phyloP scores from a whole-genome alignment of 2,113 vertebrate species.

The Cottus gobio region DNA sequence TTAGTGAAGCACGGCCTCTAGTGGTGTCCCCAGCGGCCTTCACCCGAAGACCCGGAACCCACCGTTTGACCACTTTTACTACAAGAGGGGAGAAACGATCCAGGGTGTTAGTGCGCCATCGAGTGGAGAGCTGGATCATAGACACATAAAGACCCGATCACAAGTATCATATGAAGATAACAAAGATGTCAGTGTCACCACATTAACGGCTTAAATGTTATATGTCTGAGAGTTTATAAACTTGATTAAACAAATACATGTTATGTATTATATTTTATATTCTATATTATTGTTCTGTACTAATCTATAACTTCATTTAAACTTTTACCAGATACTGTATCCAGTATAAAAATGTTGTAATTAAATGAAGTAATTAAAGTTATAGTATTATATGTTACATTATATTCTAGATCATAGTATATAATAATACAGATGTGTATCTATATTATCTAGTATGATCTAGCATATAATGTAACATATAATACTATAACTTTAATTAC shows the following conservation, averaged over 20 bases:
- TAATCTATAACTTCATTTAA: background rate
- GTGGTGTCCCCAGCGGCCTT: constrained; percentile 1
- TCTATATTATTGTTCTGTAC: background rate
- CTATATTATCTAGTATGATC: no score
- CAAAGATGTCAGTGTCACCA: background rate
- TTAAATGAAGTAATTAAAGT: no score
- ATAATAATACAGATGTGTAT: no score
- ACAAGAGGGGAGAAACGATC: constrained; percentile 1
- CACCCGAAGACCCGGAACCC: background rate
- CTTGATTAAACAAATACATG: background rate
- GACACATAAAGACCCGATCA: background rate
- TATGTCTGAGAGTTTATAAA: background rate
- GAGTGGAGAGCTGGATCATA: constrained; percentile 56
- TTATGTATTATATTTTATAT: background rate
- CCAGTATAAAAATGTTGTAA: no score
- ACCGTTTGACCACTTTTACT: background rate
- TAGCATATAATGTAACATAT: no score
- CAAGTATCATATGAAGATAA: background rate
- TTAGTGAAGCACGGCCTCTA: constrained; percentile 49
- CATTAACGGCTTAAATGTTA: background rate
- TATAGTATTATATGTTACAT: no score
- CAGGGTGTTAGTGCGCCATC: constrained; percentile 72
- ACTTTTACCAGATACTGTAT: background rate
- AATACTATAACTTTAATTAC: background rate
- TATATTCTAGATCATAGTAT: background rate